Conservation (phyloP, 2,797 vertebrate species). For the Atherinosoma microstoma region DNA sequence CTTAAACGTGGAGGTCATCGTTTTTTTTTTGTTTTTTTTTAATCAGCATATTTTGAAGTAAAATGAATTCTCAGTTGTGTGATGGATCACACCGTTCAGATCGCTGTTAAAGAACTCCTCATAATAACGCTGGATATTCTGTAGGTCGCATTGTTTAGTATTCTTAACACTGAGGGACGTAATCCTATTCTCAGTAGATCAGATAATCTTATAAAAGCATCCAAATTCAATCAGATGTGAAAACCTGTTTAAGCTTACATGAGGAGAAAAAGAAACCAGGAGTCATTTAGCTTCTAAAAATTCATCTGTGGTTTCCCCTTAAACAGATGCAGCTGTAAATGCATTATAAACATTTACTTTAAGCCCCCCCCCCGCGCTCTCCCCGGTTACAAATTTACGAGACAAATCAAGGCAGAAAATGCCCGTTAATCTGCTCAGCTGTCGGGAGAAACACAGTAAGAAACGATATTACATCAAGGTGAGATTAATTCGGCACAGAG, state of each 20-base stretch:
- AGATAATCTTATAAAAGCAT: conserved; percentile 24
- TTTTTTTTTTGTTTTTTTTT: conserved; percentile 6
- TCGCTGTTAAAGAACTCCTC: conserved; percentile 8
- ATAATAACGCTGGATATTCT: not conserved
- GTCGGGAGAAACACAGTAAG: conserved; percentile 22
- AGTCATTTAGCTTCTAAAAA: conserved; percentile 31
- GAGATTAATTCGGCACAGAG: conserved; percentile 39
- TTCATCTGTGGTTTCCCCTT: conserved; percentile 20
- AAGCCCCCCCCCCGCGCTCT: conserved; percentile 21
- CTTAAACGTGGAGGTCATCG: not conserved
- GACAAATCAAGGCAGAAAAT: conserved; percentile 50
- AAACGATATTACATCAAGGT: conserved; percentile 32
- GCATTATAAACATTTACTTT: conserved; percentile 42
- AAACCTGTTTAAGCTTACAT: conserved; percentile 22
- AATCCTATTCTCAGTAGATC: conserved; percentile 39
- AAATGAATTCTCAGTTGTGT: not conserved
- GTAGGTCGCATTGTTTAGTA: conserved; percentile 3
- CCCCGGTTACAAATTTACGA: conserved; percentile 41
- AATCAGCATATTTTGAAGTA: conserved; percentile 33
- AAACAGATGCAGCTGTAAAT: conserved; percentile 32
- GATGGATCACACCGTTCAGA: conserved; percentile 29
- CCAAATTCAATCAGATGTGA: conserved; percentile 25
- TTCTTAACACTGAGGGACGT: conserved; percentile 18
- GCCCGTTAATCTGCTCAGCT: conserved; percentile 51
- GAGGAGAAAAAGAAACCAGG: conserved; percentile 36